These are phyloP conservation scores for Chaetophractus vellerosus DNA, from an alignment of 2,797 vertebrate genomes.

Conservation along the genomic window DNA sequence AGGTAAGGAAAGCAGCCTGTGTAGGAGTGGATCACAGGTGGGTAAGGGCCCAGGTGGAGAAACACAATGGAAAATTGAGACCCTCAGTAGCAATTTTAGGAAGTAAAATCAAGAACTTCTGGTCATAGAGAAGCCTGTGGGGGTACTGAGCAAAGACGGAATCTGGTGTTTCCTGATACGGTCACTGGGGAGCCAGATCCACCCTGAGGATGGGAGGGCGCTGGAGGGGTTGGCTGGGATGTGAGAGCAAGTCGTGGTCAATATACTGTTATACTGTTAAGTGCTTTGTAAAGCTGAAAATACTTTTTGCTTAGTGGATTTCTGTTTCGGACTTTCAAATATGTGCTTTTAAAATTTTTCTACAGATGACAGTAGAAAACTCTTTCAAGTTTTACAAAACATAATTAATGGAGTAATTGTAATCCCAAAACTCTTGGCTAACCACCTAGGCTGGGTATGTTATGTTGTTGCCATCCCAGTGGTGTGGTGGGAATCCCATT, in stretches of 20 bases:
- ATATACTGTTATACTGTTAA: too few relatives aligned
- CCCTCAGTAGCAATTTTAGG: neutral
- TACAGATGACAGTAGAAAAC: neutral
- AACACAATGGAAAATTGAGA: neutral
- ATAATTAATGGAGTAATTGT: neutral
- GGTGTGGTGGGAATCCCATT: neutral
- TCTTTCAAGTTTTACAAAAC: neutral
- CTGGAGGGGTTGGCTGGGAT: fast-evolving
- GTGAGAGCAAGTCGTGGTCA: fast-evolving
- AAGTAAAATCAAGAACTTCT: neutral
- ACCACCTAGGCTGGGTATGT: neutral
- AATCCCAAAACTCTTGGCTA: neutral
- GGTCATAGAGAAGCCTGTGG: neutral
- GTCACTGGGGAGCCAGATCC: neutral
- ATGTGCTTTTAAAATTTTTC: neutral
- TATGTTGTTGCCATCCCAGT: neutral
- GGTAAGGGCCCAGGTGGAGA: neutral
- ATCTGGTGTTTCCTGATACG: too few relatives aligned
- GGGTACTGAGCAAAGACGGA: neutral
- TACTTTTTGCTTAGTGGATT: neutral
- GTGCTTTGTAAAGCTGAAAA: neutral
- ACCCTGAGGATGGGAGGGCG: fast-evolving
- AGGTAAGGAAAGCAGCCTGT: neutral
- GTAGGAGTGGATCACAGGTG: neutral
- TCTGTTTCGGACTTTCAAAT: neutral